These are phyloP conservation scores for Nesidiocoris tenuis DNA, from an alignment of 2,888 invertebrate species.

Conservation along the genomic window DNA sequence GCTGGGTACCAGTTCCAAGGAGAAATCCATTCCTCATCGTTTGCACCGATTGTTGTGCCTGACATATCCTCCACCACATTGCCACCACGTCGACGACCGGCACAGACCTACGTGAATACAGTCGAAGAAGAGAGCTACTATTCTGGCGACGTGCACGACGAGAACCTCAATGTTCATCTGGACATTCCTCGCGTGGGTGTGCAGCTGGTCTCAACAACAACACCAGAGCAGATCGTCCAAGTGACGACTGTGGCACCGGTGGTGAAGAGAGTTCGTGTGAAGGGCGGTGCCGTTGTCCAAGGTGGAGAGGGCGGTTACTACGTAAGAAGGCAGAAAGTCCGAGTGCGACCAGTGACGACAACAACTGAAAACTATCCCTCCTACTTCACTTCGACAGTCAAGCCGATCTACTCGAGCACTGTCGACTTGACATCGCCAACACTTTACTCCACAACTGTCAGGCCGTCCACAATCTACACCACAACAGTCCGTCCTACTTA, in stretches of 20 bases:
- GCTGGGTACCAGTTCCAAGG: conserved; percentile 9
- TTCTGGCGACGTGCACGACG: conserved; percentile 42
- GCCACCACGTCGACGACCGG: conserved; percentile 35
- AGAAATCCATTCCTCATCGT: conserved; percentile 31
- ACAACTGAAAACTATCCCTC: conserved; percentile 49
- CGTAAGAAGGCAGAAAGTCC: conserved; percentile 47
- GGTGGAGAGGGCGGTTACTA: conserved; percentile 45
- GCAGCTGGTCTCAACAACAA: conserved; percentile 22
- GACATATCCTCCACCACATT: conserved; percentile 32
- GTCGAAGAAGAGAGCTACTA: conserved; percentile 47
- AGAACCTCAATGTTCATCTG: conserved; percentile 45
- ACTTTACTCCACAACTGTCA: conserved; percentile 46
- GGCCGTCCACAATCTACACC: conserved; percentile 39
- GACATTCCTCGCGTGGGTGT: conserved; percentile 45
- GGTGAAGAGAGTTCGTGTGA: conserved; percentile 43
- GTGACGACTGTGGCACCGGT: conserved; percentile 46
- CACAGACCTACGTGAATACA: conserved; percentile 46
- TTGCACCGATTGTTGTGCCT: conserved; percentile 37
- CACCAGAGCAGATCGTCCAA: conserved; percentile 44
- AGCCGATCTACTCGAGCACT: conserved; percentile 47
- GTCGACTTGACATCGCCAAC: conserved; percentile 48
- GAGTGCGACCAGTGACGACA: conserved; percentile 48
- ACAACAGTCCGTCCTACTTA: conserved; percentile 43
- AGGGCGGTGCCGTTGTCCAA: conserved; percentile 35
- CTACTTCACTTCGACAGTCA: conserved; percentile 43